Evolutionary conservation across 1,140 invertebrate genomes (phyloP).

Genomic region (Aplysia californica): DNA sequence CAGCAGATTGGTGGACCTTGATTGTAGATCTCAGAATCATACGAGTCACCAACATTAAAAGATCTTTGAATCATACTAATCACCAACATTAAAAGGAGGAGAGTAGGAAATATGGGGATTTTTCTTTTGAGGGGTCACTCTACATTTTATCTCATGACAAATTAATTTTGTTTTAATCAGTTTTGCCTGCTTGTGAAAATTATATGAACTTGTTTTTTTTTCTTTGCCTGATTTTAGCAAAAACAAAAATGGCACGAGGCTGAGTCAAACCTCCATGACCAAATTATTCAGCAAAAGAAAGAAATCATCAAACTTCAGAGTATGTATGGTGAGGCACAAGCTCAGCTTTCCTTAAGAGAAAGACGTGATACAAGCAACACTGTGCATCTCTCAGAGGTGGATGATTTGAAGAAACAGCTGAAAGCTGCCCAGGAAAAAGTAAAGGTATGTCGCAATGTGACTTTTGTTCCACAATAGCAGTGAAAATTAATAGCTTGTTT

Average conservation of each 20-base stretch:
- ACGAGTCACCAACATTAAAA: no score
- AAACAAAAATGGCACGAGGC: not conserved
- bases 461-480: no score
- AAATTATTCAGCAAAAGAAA: not conserved
- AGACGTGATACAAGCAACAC: not conserved
- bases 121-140: not conserved
- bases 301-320: not conserved
- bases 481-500: no score
- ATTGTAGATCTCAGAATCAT: no score
- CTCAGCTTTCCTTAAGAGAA: constrained; percentile 6
- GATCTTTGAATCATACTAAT: no score
- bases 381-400: not conserved
- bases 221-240: no score
- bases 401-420: constrained; percentile 2
- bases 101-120: not conserved
- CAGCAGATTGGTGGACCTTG: no score
- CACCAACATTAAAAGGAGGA: no score
- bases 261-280: not conserved
- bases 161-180: no score
- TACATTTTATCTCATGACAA: not conserved
- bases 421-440: not conserved
- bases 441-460: constrained; percentile 1
- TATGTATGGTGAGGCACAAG: constrained; percentile 1
- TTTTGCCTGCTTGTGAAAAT: no score
- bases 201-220: no score